These are phyloP conservation scores for Petrocephalus schoutedeni DNA, from an alignment of 2,797 vertebrate species.

Conservation along the genomic window DNA sequence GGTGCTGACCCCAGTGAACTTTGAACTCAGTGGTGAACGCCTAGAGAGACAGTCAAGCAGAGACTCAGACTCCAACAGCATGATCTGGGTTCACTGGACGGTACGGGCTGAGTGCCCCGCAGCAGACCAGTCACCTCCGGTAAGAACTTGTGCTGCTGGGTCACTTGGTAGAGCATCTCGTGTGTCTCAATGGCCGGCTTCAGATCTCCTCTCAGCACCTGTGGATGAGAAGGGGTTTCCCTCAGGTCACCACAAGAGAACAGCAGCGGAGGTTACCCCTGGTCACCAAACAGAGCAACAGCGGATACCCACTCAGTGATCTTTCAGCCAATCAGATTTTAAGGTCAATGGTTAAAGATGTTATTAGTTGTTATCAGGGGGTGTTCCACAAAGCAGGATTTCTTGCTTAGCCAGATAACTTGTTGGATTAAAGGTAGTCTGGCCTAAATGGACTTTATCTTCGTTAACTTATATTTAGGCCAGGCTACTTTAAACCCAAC, in stretches of 20 bases:
- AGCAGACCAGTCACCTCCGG: constrained; percentile 60
- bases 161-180: constrained; percentile 79
- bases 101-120: background rate
- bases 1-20: constrained; percentile 77
- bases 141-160: constrained; percentile 76
- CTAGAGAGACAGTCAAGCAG: constrained; percentile 39
- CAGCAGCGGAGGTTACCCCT: background rate
- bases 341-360: background rate
- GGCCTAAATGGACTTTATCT: background rate
- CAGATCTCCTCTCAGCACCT: constrained; percentile 74
- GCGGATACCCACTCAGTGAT: background rate
- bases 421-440: background rate
- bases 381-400: background rate
- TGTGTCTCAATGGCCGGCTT: constrained; percentile 78
- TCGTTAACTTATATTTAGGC: background rate
- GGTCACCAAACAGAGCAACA: background rate
- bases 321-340: background rate
- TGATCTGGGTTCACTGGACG: background rate
- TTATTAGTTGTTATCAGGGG: background rate
- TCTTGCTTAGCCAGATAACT: background rate
- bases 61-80: background rate
- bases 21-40: constrained; percentile 75
- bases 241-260: background rate
- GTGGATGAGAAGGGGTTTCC: background rate
- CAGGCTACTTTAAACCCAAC: background rate